Evolutionary conservation across 2,113 vertebrate genomes (phyloP).

Genomic region (Erythrolamprus reginae): DNA sequence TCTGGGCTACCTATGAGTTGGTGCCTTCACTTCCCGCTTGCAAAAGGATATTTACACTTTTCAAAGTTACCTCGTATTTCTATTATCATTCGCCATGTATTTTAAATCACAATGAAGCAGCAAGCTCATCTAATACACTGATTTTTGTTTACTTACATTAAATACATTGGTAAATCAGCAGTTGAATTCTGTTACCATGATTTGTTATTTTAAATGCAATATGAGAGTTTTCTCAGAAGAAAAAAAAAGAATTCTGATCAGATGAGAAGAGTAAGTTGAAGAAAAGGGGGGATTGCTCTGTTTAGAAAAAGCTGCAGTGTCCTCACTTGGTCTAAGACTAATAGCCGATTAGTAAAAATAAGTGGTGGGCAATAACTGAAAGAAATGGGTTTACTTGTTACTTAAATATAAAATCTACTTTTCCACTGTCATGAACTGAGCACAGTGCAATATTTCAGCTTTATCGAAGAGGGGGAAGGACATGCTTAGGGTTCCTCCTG

Average conservation of each 20-base stretch:
- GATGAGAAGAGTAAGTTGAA: slow-evolving; percentile 12
- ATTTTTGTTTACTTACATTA: slow-evolving; percentile 74
- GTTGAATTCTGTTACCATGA: slow-evolving; percentile 66
- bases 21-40: neutral
- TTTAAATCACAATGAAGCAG: slow-evolving; percentile 39
- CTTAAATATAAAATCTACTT: neutral
- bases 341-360: neutral
- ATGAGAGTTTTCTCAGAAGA: slow-evolving; percentile 54
- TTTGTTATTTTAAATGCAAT: slow-evolving; percentile 62
- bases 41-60: neutral
- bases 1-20: neutral
- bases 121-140: slow-evolving; percentile 50
- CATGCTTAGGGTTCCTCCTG: neutral
- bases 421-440: slow-evolving; percentile 2
- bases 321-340: slow-evolving; percentile 23
- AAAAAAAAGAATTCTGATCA: slow-evolving; percentile 26
- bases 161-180: slow-evolving; percentile 72
- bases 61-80: neutral
- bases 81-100: neutral
- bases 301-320: slow-evolving; percentile 37
- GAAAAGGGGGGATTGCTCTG: neutral
- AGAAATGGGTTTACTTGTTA: neutral
- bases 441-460: neutral
- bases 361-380: neutral
- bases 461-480: neutral